Evolutionary conservation across 2,888 invertebrate genomes (phyloP).

Genomic region (Rhaphigaster nebulosa): DNA sequence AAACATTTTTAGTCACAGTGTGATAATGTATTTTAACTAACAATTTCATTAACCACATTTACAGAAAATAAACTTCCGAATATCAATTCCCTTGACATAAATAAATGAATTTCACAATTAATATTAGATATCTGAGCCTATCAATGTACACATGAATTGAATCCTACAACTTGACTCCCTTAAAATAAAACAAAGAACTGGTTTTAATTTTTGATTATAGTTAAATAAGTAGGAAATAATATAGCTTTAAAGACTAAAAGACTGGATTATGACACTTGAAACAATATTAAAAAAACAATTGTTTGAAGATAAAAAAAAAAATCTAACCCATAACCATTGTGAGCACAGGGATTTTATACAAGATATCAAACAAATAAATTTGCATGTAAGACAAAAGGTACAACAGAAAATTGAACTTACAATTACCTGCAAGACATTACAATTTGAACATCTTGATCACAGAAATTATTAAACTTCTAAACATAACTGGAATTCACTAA

Average conservation of each 20-base stretch:
- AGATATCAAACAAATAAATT: neutral
- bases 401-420: neutral
- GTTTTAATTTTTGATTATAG: neutral
- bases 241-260: neutral
- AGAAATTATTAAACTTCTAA: neutral
- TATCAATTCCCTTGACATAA: neutral
- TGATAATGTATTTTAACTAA: neutral
- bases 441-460: conserved; percentile 44
- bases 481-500: neutral
- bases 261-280: neutral
- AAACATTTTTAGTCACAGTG: neutral
- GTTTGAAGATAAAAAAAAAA: neutral
- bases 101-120: neutral
- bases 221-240: neutral
- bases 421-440: conserved; percentile 31
- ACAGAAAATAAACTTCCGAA: neutral
- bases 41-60: neutral
- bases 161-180: neutral
- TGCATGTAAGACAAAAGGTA: neutral
- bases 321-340: neutral
- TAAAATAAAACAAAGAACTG: neutral
- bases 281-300: neutral
- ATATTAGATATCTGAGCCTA: neutral
- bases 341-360: neutral
- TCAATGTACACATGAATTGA: neutral